Evolutionary conservation across 92 coral and sea anemone species (phyloP).

Genomic region (Zoanthus solanderi): DNA sequence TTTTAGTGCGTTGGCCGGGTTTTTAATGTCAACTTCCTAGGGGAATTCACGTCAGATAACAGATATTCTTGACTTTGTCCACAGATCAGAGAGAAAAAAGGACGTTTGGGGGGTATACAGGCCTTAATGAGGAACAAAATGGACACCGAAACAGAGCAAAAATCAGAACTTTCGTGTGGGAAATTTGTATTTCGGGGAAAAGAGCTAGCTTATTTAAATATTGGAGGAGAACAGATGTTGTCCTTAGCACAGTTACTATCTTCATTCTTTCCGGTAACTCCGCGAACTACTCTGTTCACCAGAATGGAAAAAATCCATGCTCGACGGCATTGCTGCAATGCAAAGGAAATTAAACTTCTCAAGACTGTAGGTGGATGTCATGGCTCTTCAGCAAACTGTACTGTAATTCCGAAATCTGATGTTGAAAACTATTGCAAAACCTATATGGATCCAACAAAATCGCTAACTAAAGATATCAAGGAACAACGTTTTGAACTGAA

Average conservation of each 20-base stretch:
- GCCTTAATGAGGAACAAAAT: constrained; percentile 41
- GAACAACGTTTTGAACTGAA: constrained; percentile 32
- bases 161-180: constrained; percentile 72
- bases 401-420: constrained; percentile 85
- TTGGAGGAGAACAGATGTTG: constrained; percentile 86
- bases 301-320: constrained; percentile 93
- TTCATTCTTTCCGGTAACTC: constrained; percentile 78
- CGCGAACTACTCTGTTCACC: constrained; percentile 91
- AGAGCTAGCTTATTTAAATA: constrained; percentile 88
- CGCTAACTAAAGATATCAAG: constrained; percentile 25
- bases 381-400: constrained; percentile 94
- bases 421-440: constrained; percentile 81
- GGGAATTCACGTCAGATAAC: constrained; percentile 49
- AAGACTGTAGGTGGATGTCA: constrained; percentile 94
- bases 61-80: constrained; percentile 49
- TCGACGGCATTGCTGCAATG: constrained; percentile 90
- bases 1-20: constrained; percentile 21
- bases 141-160: constrained; percentile 48
- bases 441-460: constrained; percentile 62
- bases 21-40: constrained; percentile 48
- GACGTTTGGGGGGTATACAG: constrained; percentile 34
- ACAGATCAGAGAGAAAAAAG: constrained; percentile 45
- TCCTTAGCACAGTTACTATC: constrained; percentile 89
- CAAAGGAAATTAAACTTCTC: constrained; percentile 82
- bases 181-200: constrained; percentile 82